Evolutionary conservation across 2,113 vertebrate species (phyloP).

Genomic region (Psittacara wagleri): DNA sequence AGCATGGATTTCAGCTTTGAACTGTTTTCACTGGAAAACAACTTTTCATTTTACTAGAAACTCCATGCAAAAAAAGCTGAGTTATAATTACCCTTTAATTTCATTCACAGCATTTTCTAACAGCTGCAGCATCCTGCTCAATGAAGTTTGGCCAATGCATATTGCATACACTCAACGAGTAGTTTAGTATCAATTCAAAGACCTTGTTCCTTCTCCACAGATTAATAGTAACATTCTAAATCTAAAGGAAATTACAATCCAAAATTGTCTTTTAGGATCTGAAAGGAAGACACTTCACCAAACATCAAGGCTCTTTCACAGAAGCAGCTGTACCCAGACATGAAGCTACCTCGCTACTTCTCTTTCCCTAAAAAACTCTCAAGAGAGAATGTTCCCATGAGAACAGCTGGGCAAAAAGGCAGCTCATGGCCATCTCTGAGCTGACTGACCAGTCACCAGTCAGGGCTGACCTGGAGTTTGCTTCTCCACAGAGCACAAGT

Average conservation of each 20-base stretch:
- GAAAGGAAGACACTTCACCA: neutral
- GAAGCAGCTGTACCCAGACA: neutral
- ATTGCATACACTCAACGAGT: neutral
- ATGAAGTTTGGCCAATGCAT: neutral
- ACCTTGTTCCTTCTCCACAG: neutral
- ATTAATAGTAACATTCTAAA: neutral
- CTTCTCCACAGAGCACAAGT: neutral
- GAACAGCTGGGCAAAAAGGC: neutral
- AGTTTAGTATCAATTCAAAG: neutral
- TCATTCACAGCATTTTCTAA: neutral
- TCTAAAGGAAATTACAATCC: neutral
- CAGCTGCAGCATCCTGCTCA: neutral
- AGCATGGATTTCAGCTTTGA: neutral
- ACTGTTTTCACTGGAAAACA: neutral
- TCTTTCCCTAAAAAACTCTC: neutral
- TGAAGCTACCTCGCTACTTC: neutral
- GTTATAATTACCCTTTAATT: neutral
- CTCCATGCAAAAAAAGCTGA: neutral
- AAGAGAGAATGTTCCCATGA: neutral
- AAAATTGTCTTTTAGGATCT: neutral
- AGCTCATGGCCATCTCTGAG: neutral
- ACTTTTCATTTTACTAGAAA: neutral
- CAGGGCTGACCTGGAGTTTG: neutral
- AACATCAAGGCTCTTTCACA: accelerated
- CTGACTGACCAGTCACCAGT: neutral